Conservation (phyloP, 2,797 vertebrate species). For the Odontamblyopus rebecca region DNA sequence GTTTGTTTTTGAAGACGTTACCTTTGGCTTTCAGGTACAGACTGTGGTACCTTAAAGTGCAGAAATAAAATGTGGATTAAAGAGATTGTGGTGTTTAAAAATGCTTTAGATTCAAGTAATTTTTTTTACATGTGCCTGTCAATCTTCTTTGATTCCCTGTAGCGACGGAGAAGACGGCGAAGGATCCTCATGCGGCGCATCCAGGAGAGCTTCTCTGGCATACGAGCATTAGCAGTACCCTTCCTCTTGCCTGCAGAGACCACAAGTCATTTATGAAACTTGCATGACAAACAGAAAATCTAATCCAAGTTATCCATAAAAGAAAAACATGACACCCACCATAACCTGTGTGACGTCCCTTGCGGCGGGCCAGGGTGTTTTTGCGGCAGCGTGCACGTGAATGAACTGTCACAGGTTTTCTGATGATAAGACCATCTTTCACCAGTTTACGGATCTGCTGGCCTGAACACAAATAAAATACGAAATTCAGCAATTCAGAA, state of each 20-base stretch:
- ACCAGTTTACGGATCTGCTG: conserved; percentile 98
- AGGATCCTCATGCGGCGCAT: conserved; percentile 97
- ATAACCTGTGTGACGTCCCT: conserved; percentile 95
- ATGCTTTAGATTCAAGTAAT: neutral
- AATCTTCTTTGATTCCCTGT: conserved; percentile 97
- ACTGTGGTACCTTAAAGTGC: conserved; percentile 90
- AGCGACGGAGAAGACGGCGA: conserved; percentile 90
- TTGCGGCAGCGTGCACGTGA: conserved; percentile 96
- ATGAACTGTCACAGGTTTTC: conserved; percentile 96
- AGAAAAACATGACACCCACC: conserved; percentile 67
- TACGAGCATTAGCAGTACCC: conserved; percentile 96
- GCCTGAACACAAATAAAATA: conserved; percentile 68
- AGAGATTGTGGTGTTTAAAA: neutral
- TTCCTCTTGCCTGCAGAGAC: conserved; percentile 89
- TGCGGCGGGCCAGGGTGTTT: conserved; percentile 92
- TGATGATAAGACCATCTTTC: conserved; percentile 97
- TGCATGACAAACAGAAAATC: neutral
- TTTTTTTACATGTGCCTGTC: conserved; percentile 94
- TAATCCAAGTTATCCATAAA: neutral
- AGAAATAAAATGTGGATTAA: no score
- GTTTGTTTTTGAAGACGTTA: conserved; percentile 98
- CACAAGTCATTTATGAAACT: neutral
- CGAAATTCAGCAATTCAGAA: neutral
- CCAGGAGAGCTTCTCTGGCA: conserved; percentile 97
- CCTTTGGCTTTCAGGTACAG: conserved; percentile 97